Percentiles rank a stretch among this genome's conserved stretches.
Conservation (phyloP, 2,888 invertebrate species). For the Thecophora atra region DNA sequence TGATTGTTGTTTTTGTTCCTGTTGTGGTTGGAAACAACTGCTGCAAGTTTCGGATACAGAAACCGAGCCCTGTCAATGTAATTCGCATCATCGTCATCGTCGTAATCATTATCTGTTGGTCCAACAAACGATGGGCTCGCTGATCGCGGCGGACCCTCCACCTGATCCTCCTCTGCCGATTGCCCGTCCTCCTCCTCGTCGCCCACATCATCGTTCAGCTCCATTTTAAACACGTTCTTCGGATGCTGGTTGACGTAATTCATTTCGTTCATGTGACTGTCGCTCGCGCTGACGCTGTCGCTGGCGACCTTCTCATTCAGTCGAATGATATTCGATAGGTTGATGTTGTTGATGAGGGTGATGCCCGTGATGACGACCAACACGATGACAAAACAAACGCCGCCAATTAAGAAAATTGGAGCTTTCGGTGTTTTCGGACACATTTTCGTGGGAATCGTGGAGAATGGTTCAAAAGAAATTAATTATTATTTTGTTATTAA, state of each 20-base stretch:
- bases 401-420: constrained; percentile 62
- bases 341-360: constrained; percentile 66
- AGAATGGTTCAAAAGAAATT: not conserved
- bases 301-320: constrained; percentile 64
- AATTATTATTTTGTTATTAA: not conserved
- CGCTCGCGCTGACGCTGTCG: constrained; percentile 59
- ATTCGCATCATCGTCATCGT: constrained; percentile 18
- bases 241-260: constrained; percentile 63
- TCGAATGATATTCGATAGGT: constrained; percentile 63
- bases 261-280: constrained; percentile 56
- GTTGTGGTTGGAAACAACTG: constrained; percentile 45
- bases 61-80: not conserved
- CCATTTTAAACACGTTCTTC: constrained; percentile 52
- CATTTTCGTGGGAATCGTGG: constrained; percentile 49
- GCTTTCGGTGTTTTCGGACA: constrained; percentile 63
- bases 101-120: not conserved
- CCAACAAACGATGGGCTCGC: no score
- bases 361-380: constrained; percentile 69
- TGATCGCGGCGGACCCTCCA: not conserved
- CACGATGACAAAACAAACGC: constrained; percentile 67
- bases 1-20: not conserved
- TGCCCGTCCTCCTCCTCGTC: not conserved
- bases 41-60: constrained; percentile 40
- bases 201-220: not conserved
- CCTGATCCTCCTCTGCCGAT: not conserved